These are phyloP conservation scores for Atherix ibis DNA, from an alignment of 2,888 invertebrate species.

Conservation along the genomic window DNA sequence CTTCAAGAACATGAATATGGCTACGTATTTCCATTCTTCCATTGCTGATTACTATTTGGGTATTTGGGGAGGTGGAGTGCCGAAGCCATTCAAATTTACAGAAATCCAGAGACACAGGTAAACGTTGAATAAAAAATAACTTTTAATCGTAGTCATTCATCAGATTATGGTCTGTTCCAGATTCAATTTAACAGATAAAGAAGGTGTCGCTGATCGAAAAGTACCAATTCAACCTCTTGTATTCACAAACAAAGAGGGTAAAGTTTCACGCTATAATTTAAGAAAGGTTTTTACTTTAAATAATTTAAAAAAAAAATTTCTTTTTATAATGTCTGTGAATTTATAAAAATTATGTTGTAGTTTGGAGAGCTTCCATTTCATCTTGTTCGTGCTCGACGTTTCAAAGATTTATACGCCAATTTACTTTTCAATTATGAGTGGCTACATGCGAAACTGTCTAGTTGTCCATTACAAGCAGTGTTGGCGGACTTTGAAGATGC, in stretches of 20 bases:
- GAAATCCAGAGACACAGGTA: constrained; percentile 82
- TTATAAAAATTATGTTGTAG: constrained; percentile 29
- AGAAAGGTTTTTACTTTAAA: constrained; percentile 52
- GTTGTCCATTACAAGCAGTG: constrained; percentile 89
- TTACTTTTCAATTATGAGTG: constrained; percentile 96
- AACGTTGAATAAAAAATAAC: too few species aligned
- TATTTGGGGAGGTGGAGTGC: constrained; percentile 87
- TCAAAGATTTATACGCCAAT: constrained; percentile 76
- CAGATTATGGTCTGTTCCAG: constrained; percentile 19
- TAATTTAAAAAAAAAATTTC: constrained; percentile 5
- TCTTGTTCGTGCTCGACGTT: constrained; percentile 76
- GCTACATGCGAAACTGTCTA: constrained; percentile 88
- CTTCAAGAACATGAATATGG: constrained; percentile 95
- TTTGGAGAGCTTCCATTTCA: constrained; percentile 94
- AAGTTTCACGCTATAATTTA: constrained; percentile 78
- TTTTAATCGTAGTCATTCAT: too few species aligned
- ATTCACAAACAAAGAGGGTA: constrained; percentile 80
- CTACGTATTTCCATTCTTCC: constrained; percentile 91
- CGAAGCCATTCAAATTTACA: constrained; percentile 93
- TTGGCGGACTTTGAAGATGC: constrained; percentile 94
- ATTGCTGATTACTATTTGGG: constrained; percentile 97
- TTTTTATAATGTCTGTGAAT: neutral
- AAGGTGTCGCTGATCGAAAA: constrained; percentile 82
- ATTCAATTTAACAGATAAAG: constrained; percentile 72
- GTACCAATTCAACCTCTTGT: constrained; percentile 88